A percentile compares a stretch with the other conserved stretches of the same genome.
Evolutionary conservation across 2,888 invertebrate species (phyloP).

Genomic region (Microctonus hyperodae): DNA sequence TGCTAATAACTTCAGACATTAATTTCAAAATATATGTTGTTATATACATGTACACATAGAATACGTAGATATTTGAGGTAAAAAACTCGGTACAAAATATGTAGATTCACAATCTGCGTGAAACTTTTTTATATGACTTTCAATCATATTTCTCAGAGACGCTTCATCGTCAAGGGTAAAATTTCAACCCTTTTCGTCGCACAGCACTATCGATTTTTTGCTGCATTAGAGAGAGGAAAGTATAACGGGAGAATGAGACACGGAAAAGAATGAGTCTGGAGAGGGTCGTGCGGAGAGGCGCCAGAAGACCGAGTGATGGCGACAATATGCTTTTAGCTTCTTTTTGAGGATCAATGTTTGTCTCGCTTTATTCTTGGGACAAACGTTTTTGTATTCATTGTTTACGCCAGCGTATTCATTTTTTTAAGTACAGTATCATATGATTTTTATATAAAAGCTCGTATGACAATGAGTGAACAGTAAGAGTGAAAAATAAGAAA

Average conservation of each 20-base stretch:
- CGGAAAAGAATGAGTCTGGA: neutral
- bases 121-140: neutral
- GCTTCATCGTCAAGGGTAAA: slow-evolving; percentile 19
- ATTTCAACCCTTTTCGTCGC: slow-evolving; percentile 25
- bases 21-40: neutral
- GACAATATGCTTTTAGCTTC: slow-evolving; percentile 1
- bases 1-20: neutral
- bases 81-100: neutral
- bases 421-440: too few species aligned
- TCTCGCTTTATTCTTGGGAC: neutral
- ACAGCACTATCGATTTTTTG: slow-evolving; percentile 23
- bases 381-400: neutral
- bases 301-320: neutral
- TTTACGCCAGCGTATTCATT: neutral
- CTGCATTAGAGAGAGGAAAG: neutral
- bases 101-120: neutral
- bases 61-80: neutral
- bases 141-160: slow-evolving; percentile 8
- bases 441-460: too few species aligned
- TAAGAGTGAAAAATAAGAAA: too few species aligned
- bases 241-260: neutral
- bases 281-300: slow-evolving; percentile 1
- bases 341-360: slow-evolving; percentile 1
- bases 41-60: too few species aligned
- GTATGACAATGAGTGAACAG: too few species aligned